Evolutionary conservation across 2,113 vertebrate species (phyloP), one percentile per base, ranked within the genome.

Genomic region (Seriola rivoliana): DNA sequence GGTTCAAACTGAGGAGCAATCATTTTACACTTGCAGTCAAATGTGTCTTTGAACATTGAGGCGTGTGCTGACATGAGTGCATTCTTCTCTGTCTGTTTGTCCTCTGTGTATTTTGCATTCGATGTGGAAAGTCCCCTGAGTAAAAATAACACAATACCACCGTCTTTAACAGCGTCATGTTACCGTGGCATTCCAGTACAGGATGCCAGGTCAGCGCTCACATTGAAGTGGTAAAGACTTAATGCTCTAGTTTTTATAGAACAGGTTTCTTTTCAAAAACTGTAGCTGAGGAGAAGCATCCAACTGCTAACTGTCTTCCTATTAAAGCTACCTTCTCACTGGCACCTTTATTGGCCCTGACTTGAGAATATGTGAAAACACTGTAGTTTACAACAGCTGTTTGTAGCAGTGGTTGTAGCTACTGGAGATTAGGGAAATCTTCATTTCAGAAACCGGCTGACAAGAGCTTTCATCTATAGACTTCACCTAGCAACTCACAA

Each of bases 1-100:
- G 87, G 64, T 79, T 88, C 85, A 85, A 85, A 91, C 78, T 73
- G 66, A 86, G 66, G 80, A 80, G 88, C 90, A 93, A 89, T 93
- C 82, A 91, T 92, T 92, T 90, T 88, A 88, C 91, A 90, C 84
- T 89, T 84, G 78, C 69, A 85, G 89, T 85, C 78, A 80, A 89
- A 90, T 54, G 88, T 84, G 82, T 79, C 90, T 92, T 91, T 89
- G 89, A 91, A 88, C 75, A 68, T 46, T 0, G 16, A 86, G 90
- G 81, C 89, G n/a, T 93, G 94, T 89, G 87, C 88, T 88, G 92
- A 93, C 92, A 66, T 54, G 93, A 85, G 44, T 32, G 85, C 86
- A 93, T 94, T 93, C 88, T 93, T 91, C 12, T 72, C 74, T 44
- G 13, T 73, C 19, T 73, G 46, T 77, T 80, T 79, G 74, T 76